Percentiles rank a stretch among this genome's conserved stretches.
Evolutionary conservation across 2,888 invertebrate genomes (phyloP).

Genomic region (Drosophila tripunctata): DNA sequence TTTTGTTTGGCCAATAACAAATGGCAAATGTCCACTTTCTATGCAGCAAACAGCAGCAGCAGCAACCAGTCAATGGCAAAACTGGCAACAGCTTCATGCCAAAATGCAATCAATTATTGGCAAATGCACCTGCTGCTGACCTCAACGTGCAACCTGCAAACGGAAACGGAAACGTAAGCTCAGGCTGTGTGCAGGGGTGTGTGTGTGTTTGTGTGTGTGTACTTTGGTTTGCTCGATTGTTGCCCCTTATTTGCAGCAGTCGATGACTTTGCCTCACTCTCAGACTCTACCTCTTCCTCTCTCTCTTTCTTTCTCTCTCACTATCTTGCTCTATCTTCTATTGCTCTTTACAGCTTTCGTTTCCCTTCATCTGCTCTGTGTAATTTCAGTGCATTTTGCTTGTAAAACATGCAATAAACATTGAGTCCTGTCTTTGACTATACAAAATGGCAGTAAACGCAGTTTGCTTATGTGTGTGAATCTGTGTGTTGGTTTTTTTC

Average conservation of each 20-base stretch:
- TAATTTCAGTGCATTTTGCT: constrained; percentile 51
- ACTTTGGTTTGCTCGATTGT: constrained; percentile 48
- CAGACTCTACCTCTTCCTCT: not conserved
- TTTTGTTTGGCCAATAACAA: constrained; percentile 50
- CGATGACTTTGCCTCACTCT: constrained; percentile 14
- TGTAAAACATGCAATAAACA: constrained; percentile 66
- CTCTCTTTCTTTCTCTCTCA: not conserved
- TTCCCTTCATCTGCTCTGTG: not conserved
- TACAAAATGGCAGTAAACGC: constrained; percentile 6
- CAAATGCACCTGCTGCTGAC: constrained; percentile 61
- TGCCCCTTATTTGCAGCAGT: constrained; percentile 36
- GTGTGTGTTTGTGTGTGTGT: constrained; percentile 4
- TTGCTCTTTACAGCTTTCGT: not conserved
- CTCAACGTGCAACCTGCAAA: constrained; percentile 45
- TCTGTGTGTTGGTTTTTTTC: not conserved
- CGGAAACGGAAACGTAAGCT: constrained; percentile 11
- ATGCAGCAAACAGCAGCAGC: constrained; percentile 11
- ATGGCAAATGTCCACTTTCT: constrained; percentile 39
- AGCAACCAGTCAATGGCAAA: constrained; percentile 10
- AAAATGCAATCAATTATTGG: constrained; percentile 74
- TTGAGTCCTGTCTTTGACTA: constrained; percentile 39
- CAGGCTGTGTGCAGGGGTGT: not conserved
- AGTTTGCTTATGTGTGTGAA: not conserved
- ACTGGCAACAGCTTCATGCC: constrained; percentile 65
- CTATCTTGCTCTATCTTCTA: not conserved